These are phyloP conservation scores for Toxostoma redivivum DNA, from an alignment of 2,113 vertebrate species.

Conservation along the genomic window DNA sequence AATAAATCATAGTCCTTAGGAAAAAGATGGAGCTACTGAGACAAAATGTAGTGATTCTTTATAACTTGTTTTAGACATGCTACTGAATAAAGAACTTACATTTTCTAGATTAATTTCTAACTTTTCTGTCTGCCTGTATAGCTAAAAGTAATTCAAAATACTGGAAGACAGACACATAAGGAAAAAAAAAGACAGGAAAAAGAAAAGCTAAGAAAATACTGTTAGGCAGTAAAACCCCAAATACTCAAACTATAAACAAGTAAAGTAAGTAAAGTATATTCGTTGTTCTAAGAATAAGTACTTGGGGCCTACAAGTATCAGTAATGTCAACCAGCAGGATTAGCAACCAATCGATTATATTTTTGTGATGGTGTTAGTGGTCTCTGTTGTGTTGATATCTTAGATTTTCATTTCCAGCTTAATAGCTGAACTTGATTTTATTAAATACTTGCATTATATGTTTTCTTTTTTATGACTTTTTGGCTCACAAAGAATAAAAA, in stretches of 20 bases:
- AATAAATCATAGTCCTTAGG: not conserved
- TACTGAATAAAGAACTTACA: not conserved
- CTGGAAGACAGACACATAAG: not conserved
- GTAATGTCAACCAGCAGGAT: not conserved
- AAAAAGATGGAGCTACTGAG: not conserved
- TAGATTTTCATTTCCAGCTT: not conserved
- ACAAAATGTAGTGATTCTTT: not conserved
- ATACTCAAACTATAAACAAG: not conserved
- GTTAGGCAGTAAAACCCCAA: not conserved
- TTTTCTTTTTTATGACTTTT: constrained; percentile 11
- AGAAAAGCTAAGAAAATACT: not conserved
- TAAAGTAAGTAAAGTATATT: not conserved
- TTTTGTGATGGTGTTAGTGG: not conserved
- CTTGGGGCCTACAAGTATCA: not conserved
- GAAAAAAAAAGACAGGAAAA: not conserved
- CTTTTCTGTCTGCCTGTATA: not conserved
- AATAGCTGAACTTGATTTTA: not conserved
- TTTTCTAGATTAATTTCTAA: not conserved
- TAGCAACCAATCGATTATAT: not conserved
- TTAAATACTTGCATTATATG: not conserved
- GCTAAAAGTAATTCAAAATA: not conserved
- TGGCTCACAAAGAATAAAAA: not conserved
- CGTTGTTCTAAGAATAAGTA: not conserved
- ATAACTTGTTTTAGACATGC: not conserved
- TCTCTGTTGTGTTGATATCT: not conserved